These are phyloP conservation scores for Petroica traversi DNA, from an alignment of 2,113 vertebrate species.

Conservation along the genomic window DNA sequence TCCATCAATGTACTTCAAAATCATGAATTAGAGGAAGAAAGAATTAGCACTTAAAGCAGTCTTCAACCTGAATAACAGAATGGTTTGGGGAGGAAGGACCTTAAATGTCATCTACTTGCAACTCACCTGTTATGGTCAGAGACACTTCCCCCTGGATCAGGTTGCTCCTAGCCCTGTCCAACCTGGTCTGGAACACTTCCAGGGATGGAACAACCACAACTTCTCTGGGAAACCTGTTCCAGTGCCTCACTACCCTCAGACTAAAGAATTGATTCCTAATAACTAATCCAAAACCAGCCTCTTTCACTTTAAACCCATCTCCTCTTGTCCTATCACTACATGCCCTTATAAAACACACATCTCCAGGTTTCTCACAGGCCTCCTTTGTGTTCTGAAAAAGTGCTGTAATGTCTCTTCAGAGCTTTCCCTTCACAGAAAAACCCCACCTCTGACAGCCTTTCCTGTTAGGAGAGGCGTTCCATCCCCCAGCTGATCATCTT, in stretches of 20 bases:
- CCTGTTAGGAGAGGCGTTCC: not conserved
- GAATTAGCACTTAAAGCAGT: not conserved
- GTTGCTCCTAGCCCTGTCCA: not conserved
- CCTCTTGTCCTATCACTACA: not conserved
- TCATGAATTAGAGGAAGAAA: not conserved
- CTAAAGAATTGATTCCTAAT: not conserved
- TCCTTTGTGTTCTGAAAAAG: not conserved
- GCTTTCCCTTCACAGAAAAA: not conserved
- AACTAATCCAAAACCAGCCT: not conserved
- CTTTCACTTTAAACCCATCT: not conserved
- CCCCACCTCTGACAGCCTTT: not conserved
- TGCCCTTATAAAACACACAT: not conserved
- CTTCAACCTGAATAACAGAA: not conserved
- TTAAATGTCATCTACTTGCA: not conserved
- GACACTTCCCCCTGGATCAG: not conserved
- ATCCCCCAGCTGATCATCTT: not conserved
- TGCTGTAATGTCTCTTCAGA: fast-evolving
- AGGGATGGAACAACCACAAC: fast-evolving
- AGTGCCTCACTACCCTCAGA: not conserved
- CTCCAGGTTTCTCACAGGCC: not conserved
- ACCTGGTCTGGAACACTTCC: not conserved
- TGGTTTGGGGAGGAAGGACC: not conserved
- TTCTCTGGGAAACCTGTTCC: not conserved
- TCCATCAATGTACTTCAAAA: not conserved
- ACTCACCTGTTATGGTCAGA: not conserved